phyloP scores from a whole-genome alignment of 1,140 invertebrate genomes.

The Riptortus pedestris region DNA sequence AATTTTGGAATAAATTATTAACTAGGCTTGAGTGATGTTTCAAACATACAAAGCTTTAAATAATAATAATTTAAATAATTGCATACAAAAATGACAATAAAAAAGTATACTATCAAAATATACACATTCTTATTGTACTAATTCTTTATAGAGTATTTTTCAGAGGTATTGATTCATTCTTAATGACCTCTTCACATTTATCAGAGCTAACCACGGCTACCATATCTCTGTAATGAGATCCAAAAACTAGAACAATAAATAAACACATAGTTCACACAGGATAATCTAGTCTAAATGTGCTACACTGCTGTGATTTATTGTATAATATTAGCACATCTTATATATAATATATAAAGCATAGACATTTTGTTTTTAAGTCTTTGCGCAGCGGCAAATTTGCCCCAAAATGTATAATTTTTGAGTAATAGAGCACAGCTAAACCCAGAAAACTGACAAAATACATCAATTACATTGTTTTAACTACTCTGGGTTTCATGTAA shows the following conservation, averaged over 20 bases:
- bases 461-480: too few species aligned
- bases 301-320: too few species aligned
- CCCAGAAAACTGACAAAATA: too few species aligned
- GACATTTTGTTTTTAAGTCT: too few species aligned
- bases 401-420: too few species aligned
- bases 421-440: too few species aligned
- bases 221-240: not conserved
- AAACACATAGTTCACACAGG: not conserved
- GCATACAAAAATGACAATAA: slow-evolving; percentile 7
- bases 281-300: too few species aligned
- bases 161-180: not conserved
- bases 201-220: not conserved
- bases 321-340: too few species aligned
- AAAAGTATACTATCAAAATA: not conserved
- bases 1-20: slow-evolving; percentile 6
- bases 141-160: not conserved
- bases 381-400: too few species aligned
- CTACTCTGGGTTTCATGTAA: too few species aligned
- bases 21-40: slow-evolving; percentile 10
- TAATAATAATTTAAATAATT: not conserved
- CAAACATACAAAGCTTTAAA: slow-evolving; percentile 1
- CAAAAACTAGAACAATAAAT: not conserved
- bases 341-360: too few species aligned
- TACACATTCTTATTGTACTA: not conserved
- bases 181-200: not conserved